Conservation (phyloP, 2,797 vertebrate species). For the Cephalopachus bancanus region DNA sequence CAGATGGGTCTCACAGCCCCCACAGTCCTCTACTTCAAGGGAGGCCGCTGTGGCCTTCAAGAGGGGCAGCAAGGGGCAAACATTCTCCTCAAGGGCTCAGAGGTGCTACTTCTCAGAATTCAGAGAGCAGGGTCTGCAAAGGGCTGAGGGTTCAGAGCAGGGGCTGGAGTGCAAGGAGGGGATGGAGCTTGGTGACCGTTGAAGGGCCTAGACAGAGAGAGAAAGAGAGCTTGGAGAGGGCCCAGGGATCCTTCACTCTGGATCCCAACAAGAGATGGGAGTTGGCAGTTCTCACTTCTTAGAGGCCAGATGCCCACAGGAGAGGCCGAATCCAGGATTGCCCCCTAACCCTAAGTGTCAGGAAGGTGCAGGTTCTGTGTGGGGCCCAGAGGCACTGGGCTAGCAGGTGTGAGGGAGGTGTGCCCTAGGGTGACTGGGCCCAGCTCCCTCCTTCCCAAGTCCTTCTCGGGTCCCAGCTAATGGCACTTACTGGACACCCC, state of each 20-base stretch:
- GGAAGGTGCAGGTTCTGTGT: neutral
- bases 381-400: neutral
- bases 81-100: neutral
- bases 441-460: neutral
- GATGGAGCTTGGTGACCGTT: neutral
- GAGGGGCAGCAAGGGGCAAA: neutral
- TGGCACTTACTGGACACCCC: neutral
- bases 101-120: neutral
- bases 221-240: neutral
- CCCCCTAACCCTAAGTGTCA: neutral
- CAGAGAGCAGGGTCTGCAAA: neutral
- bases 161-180: neutral
- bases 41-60: neutral
- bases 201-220: neutral
- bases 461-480: neutral
- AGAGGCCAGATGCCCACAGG: neutral
- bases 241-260: neutral
- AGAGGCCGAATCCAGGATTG: rapidly evolving
- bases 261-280: neutral
- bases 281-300: neutral
- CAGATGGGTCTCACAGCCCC: neutral
- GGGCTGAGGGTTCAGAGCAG: neutral
- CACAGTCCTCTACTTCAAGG: neutral
- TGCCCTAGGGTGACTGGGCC: neutral
- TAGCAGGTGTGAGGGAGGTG: neutral